Percentiles rank a stretch among this genome's conserved stretches.
These are phyloP conservation scores for Lacerta bilineata DNA, from an alignment of 2,797 vertebrate genomes.

Conservation along the genomic window DNA sequence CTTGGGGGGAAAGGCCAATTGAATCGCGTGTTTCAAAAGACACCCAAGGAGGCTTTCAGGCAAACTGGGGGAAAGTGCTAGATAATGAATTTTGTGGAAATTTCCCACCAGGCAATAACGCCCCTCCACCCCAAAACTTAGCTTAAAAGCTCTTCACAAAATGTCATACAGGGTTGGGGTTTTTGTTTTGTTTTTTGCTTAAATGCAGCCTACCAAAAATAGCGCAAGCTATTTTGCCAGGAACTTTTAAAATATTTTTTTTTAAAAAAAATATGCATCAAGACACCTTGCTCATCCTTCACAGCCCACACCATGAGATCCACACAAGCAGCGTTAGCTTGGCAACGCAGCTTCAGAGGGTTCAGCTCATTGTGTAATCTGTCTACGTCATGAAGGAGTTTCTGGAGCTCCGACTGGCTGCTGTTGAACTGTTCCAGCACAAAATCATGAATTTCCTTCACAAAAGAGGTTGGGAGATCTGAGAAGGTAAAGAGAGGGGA, in stretches of 20 bases:
- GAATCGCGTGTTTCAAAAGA: background rate
- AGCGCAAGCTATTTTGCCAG: background rate
- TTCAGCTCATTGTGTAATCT: conserved; percentile 92
- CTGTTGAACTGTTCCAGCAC: conserved; percentile 97
- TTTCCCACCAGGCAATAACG: too few species aligned
- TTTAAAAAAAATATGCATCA: background rate
- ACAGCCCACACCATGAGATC: conserved; percentile 99
- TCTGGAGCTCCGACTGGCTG: conserved; percentile 96
- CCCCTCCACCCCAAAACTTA: too few species aligned
- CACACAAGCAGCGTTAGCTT: conserved; percentile 97
- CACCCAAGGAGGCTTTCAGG: background rate
- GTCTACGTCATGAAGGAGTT: conserved; percentile 94
- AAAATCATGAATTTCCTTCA: conserved; percentile 97
- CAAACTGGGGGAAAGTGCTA: too few species aligned
- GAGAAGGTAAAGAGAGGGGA: conserved; percentile 26
- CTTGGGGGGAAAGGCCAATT: background rate
- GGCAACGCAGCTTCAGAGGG: conserved; percentile 94
- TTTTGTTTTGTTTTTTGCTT: too few species aligned
- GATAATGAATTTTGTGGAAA: too few species aligned
- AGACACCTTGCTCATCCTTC: conserved; percentile 94
- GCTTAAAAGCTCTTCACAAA: too few species aligned
- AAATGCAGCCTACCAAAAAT: background rate
- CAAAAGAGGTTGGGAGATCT: conserved; percentile 94
- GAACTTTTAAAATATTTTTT: background rate
- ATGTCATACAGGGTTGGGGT: too few species aligned